Evolutionary conservation across 2,113 vertebrate genomes (phyloP).

Genomic region (Asarcornis scutulata): DNA sequence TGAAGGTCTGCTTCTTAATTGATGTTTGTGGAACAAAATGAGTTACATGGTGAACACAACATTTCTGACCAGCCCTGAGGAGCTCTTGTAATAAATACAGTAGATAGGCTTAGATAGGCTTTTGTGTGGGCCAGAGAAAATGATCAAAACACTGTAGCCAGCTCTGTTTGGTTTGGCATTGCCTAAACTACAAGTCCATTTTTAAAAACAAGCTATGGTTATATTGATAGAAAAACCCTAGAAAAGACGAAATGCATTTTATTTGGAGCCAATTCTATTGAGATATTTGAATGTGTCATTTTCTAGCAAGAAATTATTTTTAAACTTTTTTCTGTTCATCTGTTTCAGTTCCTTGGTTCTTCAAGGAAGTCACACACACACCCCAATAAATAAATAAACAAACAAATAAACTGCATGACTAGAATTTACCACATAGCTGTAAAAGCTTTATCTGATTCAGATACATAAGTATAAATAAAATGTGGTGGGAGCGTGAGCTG

Average conservation of each 20-base stretch:
- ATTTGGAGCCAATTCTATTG: neutral
- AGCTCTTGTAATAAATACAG: neutral
- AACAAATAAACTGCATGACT: neutral
- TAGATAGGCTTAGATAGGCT: neutral
- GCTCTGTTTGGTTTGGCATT: slow-evolving; percentile 42
- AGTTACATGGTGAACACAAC: neutral
- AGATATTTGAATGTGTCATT: slow-evolving; percentile 9
- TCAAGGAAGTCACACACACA: neutral
- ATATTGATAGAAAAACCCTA: neutral
- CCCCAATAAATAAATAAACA: neutral
- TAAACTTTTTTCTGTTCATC: neutral
- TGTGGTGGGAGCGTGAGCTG: neutral
- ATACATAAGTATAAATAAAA: neutral
- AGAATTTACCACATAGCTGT: neutral
- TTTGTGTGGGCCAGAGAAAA: slow-evolving; percentile 11
- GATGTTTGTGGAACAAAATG: neutral
- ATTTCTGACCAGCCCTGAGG: neutral
- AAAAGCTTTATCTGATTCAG: slow-evolving; percentile 38
- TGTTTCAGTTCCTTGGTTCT: neutral
- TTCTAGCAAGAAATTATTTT: neutral
- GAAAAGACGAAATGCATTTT: neutral
- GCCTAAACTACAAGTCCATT: neutral
- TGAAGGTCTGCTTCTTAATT: fast-evolving
- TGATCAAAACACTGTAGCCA: neutral
- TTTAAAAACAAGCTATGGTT: slow-evolving; percentile 35